Evolutionary conservation across 2,113 vertebrate genomes (phyloP).

Genomic region (Climacteris rufus): DNA sequence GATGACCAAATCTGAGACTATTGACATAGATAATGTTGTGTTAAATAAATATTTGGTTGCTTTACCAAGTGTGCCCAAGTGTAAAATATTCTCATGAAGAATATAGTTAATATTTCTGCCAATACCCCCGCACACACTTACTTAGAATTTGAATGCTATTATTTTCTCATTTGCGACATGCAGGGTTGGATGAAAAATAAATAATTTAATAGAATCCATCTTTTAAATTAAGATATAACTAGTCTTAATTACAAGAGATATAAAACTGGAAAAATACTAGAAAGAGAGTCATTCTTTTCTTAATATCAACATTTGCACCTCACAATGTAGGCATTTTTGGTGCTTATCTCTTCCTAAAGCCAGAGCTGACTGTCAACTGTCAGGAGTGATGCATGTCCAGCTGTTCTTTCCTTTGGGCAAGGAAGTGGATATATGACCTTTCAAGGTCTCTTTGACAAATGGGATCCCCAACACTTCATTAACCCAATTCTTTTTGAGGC

Average conservation of each 20-base stretch:
- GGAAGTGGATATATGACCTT: background rate
- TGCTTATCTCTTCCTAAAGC: background rate
- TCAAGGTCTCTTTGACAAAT: constrained; percentile 14
- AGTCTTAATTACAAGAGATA: background rate
- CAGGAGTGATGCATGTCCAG: background rate
- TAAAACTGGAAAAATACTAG: background rate
- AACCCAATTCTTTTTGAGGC: background rate
- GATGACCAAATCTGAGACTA: background rate
- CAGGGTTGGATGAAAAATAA: background rate
- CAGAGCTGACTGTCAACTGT: background rate
- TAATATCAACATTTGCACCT: background rate
- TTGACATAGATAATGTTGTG: background rate
- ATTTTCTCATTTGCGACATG: background rate
- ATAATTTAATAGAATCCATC: background rate
- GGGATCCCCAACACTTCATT: background rate
- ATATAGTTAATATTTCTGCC: background rate
- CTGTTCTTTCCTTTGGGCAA: background rate
- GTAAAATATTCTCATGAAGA: background rate
- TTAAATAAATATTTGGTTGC: background rate
- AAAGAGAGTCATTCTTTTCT: background rate
- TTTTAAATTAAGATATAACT: background rate
- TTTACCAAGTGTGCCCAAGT: background rate
- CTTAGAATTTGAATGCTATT: background rate
- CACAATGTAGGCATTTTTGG: background rate
- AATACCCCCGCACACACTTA: fast-evolving